Evolutionary conservation across 2,113 vertebrate species (phyloP).

Genomic region (Cyanoramphus novaezelandiae): DNA sequence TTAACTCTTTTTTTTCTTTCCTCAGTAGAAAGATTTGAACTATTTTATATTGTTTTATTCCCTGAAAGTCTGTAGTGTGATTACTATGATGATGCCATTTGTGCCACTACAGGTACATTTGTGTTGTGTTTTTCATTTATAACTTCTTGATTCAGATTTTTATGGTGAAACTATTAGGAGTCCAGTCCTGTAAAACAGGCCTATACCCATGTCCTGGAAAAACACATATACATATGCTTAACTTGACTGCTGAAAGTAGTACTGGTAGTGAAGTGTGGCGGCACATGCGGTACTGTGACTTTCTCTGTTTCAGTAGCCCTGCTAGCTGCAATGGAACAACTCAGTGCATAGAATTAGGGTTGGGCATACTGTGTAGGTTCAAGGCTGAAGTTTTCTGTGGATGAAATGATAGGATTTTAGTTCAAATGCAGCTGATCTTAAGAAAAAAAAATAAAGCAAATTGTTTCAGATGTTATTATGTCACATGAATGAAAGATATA

Average conservation of each 20-base stretch:
- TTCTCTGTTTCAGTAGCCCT: background rate
- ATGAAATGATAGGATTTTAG: background rate
- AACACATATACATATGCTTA: background rate
- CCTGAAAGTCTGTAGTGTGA: constrained; percentile 32
- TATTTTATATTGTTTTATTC: constrained; percentile 68
- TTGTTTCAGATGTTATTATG: background rate
- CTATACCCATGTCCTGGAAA: background rate
- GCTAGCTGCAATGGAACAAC: background rate
- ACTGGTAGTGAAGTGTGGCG: background rate
- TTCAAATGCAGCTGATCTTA: background rate
- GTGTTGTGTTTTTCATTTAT: constrained; percentile 39
- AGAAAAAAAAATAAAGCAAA: background rate
- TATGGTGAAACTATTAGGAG: constrained; percentile 28
- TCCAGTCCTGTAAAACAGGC: constrained; percentile 12
- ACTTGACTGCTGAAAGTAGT: background rate
- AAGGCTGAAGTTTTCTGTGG: background rate
- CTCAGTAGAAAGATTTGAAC: constrained; percentile 62
- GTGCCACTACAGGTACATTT: constrained; percentile 34
- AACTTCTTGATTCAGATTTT: constrained; percentile 35
- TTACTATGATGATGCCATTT: constrained; percentile 60
- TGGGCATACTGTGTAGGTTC: background rate
- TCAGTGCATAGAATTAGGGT: background rate
- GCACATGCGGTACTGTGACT: background rate
- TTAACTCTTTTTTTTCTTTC: constrained; percentile 69
- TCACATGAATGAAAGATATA: background rate